Conservation (phyloP, 1,140 invertebrate genomes). For the Aphelinus atriplicis region DNA sequence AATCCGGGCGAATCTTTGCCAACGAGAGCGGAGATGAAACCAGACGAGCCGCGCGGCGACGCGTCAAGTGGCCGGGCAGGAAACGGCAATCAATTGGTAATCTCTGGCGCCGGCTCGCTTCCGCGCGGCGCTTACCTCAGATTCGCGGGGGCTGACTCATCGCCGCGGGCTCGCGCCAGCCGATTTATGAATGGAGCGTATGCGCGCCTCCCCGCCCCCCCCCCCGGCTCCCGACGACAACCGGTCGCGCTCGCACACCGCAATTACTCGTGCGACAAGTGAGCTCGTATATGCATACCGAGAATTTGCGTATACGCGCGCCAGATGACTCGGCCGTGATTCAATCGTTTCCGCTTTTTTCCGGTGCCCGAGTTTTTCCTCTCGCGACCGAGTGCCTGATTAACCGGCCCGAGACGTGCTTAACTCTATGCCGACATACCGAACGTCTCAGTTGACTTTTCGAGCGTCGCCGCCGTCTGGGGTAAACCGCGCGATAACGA, state of each 20-base stretch:
- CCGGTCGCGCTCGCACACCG: conserved; percentile 22
- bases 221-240: not conserved
- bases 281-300: not conserved
- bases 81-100: not conserved
- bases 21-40: not conserved
- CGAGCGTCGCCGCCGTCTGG: too few species aligned
- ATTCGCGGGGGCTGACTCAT: conserved; percentile 44
- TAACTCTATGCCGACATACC: too few species aligned
- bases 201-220: not conserved
- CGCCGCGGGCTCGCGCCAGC: conserved; percentile 1
- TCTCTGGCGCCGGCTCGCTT: conserved; percentile 41
- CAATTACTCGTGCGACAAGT: conserved; percentile 28
- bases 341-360: conserved; percentile 19
- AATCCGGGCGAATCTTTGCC: not conserved
- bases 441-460: too few species aligned
- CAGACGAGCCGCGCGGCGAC: too few species aligned
- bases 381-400: too few species aligned
- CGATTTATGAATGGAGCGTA: not conserved
- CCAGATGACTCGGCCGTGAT: conserved; percentile 14
- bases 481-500: too few species aligned
- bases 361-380: not conserved
- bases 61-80: not conserved
- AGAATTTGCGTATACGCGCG: conserved; percentile 26
- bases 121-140: conserved; percentile 53
- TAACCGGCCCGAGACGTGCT: too few species aligned